Conservation (phyloP, 1,140 invertebrate genomes). For the Drosophila triauraria region DNA sequence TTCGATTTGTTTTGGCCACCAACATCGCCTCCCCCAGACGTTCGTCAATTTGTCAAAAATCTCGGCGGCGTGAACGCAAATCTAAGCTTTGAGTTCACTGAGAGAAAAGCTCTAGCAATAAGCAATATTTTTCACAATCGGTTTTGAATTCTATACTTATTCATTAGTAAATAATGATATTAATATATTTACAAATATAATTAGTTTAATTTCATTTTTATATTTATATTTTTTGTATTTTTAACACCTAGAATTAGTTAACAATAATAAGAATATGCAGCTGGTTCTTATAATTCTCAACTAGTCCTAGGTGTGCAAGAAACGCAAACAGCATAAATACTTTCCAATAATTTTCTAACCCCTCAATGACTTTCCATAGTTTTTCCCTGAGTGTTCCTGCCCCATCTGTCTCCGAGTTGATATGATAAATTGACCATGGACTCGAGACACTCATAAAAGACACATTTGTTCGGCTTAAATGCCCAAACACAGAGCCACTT, state of each 20-base stretch:
- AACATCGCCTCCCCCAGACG: constrained; percentile 41
- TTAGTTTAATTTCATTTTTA: too few species aligned
- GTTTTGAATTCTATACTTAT: not conserved
- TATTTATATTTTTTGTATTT: not conserved
- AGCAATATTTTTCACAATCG: too few species aligned
- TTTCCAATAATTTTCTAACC: too few species aligned
- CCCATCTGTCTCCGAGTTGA: constrained; percentile 13
- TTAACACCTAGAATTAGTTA: not conserved
- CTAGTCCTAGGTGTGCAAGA: not conserved
- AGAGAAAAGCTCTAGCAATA: not conserved
- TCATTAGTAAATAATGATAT: not conserved
- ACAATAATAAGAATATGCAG: not conserved
- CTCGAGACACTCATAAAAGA: constrained; percentile 61
- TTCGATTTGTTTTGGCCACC: constrained; percentile 46
- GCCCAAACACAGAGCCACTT: constrained; percentile 61
- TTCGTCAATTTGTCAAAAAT: constrained; percentile 75
- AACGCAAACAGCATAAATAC: not conserved
- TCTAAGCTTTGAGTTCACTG: constrained; percentile 42
- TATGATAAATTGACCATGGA: constrained; percentile 81
- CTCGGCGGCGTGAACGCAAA: constrained; percentile 32
- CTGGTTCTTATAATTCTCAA: not conserved
- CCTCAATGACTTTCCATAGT: not conserved
- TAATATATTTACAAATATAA: not conserved
- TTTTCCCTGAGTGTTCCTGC: constrained; percentile 6
- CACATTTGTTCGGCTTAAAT: constrained; percentile 71